phyloP scores from a whole-genome alignment of 2,888 invertebrate species.

The Eupithecia pulchellata region DNA sequence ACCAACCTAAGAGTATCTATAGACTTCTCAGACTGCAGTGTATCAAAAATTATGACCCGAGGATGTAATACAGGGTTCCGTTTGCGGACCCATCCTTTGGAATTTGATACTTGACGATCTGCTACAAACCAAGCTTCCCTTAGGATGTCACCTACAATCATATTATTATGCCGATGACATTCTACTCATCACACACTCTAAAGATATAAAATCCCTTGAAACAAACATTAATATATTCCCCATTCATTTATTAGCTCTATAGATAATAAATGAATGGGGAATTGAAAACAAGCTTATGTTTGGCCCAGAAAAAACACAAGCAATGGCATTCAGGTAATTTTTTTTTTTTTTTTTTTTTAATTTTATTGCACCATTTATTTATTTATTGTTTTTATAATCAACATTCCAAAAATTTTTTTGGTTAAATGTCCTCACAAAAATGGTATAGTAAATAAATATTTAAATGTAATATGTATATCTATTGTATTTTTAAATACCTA shows the following conservation, averaged over 20 bases:
- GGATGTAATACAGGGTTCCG: conserved; percentile 41
- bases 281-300: neutral
- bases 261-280: neutral
- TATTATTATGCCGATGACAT: conserved; percentile 12
- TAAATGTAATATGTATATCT: too few relatives aligned
- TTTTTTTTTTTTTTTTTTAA: too few relatives aligned
- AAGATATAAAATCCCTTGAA: neutral
- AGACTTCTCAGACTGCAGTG: conserved; percentile 10
- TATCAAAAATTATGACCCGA: conserved; percentile 19
- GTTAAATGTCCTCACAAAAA: too few relatives aligned
- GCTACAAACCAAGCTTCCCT: neutral
- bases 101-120: neutral
- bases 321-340: conserved; percentile 11
- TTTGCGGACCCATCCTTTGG: neutral
- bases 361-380: too few relatives aligned
- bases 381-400: too few relatives aligned
- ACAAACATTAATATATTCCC: neutral
- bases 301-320: conserved; percentile 14
- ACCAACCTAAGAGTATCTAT: conserved; percentile 8
- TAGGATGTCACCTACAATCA: neutral
- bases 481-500: neutral
- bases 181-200: neutral
- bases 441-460: too few relatives aligned
- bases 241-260: too few relatives aligned
- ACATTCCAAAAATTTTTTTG: too few relatives aligned